Percentiles rank a stretch among this genome's conserved stretches.
phyloP scores from a whole-genome alignment of 30 jellyfish, hydroid and myxozoan genomes.

The Turritopsis dohrnii region DNA sequence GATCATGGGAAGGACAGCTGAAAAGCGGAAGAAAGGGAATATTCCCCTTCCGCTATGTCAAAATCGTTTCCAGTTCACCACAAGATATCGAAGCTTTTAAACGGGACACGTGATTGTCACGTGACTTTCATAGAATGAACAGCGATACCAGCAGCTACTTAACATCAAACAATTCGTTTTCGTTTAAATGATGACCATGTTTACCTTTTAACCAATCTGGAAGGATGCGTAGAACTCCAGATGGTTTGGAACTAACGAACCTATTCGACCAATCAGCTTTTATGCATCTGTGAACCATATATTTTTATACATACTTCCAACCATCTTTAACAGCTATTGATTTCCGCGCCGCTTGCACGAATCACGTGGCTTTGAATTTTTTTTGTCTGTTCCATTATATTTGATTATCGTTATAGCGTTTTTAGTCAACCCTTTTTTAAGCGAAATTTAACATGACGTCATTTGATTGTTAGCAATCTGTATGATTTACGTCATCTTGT shows the following conservation, averaged over 20 bases:
- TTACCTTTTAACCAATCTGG: background rate
- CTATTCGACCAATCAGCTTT: background rate
- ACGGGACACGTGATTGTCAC: background rate
- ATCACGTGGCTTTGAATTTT: background rate
- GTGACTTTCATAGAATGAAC: background rate
- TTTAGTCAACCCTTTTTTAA: background rate
- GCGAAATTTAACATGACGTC: background rate
- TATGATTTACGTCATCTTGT: no score
- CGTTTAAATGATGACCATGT: background rate
- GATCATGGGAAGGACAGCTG: constrained; percentile 56
- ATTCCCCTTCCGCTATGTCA: constrained; percentile 52
- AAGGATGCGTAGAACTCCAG: background rate
- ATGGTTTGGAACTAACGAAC: background rate
- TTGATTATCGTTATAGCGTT: background rate
- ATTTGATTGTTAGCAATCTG: background rate
- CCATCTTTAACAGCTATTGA: background rate
- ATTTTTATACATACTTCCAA: background rate
- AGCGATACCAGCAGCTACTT: background rate
- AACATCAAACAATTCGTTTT: background rate
- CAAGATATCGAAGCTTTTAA: constrained; percentile 37
- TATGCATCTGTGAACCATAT: background rate
- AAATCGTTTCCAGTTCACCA: constrained; percentile 36
- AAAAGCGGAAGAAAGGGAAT: constrained; percentile 44
- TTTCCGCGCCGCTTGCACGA: background rate
- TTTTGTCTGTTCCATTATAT: background rate